Percentiles rank a stretch among this genome's conserved stretches.
Conservation (phyloP, 2,113 vertebrate species). For the Laterallus jamaicensis region DNA sequence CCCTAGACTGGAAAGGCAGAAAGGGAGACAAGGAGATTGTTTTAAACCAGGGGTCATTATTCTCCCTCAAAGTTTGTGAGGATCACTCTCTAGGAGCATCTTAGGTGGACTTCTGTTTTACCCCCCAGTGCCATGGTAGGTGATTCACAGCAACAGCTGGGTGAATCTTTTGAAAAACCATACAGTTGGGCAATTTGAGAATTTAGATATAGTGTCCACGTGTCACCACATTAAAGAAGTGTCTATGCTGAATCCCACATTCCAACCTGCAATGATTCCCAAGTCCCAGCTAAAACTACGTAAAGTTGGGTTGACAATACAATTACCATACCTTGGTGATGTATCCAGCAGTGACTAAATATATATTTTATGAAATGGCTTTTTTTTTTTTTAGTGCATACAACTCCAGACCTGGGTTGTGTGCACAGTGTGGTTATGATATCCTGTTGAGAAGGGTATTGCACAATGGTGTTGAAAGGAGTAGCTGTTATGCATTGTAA, state of each 20-base stretch:
- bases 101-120: not conserved
- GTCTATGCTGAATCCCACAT: not conserved
- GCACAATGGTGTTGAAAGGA: not conserved
- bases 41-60: not conserved
- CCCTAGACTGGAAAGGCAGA: not conserved
- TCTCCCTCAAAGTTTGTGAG: not conserved
- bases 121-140: too few species aligned
- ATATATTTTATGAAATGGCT: accelerated
- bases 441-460: not conserved
- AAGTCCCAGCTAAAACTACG: not conserved
- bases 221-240: not conserved
- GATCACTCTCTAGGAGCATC: not conserved
- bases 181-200: not conserved
- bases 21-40: not conserved
- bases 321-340: not conserved
- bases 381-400: not conserved
- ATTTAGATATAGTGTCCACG: not conserved
- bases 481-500: not conserved
- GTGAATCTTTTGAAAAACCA: not conserved
- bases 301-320: not conserved
- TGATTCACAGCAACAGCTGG: not conserved
- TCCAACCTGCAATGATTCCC: not conserved
- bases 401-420: not conserved
- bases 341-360: not conserved
- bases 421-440: accelerated